Conservation (phyloP, 2,888 invertebrate species). For the Lasioglossum leucozonium region DNA sequence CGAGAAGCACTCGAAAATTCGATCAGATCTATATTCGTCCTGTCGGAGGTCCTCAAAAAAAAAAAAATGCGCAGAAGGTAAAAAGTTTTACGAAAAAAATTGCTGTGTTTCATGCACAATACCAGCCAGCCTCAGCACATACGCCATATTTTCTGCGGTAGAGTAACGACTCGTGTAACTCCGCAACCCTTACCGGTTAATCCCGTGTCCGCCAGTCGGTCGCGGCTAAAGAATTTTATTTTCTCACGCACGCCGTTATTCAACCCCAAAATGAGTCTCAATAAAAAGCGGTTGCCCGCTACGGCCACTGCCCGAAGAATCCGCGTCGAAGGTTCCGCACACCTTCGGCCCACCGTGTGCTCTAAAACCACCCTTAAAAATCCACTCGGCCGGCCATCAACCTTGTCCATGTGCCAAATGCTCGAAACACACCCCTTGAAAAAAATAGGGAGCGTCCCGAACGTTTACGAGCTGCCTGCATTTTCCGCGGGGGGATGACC, state of each 20-base stretch:
- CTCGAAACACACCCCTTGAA: background rate
- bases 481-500: slow-evolving; percentile 12
- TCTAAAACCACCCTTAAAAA: slow-evolving; percentile 10
- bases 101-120: background rate
- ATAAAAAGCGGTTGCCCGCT: background rate
- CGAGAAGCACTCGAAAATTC: background rate
- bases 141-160: background rate
- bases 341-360: background rate
- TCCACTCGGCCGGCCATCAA: background rate
- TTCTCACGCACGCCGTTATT: background rate
- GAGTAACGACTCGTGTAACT: background rate
- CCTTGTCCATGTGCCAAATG: background rate
- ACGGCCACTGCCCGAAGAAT: background rate
- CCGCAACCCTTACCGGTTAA: background rate
- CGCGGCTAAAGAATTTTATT: background rate
- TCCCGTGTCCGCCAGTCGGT: background rate
- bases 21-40: background rate
- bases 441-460: background rate
- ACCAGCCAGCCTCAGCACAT: background rate
- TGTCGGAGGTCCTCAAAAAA: background rate
- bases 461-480: background rate
- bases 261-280: background rate
- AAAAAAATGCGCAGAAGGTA: background rate
- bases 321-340: background rate
- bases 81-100: background rate